phyloP scores from a whole-genome alignment of 2,113 vertebrate species.

The Sciurus niger region DNA sequence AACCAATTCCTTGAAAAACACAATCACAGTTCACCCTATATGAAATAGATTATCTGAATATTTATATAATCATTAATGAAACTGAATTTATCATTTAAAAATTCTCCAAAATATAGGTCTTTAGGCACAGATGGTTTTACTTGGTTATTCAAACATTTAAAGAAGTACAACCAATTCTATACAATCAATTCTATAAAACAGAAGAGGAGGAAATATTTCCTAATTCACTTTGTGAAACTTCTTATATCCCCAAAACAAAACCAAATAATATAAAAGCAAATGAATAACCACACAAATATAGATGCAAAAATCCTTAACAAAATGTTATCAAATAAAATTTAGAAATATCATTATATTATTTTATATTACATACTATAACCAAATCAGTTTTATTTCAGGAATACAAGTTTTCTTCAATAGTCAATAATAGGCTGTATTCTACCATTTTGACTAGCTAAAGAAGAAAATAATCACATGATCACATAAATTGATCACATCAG shows the following conservation, averaged over 20 bases:
- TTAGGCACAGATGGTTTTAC: neutral
- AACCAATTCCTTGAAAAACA: neutral
- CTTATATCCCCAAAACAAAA: neutral
- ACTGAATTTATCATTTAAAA: slow-evolving; percentile 37
- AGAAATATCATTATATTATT: neutral
- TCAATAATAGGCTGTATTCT: neutral
- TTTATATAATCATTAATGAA: neutral
- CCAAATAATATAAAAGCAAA: neutral
- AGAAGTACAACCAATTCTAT: neutral
- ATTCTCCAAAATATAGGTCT: neutral
- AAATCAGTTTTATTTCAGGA: neutral
- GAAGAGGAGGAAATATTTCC: neutral
- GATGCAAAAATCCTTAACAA: neutral
- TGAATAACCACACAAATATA: neutral
- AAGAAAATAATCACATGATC: neutral
- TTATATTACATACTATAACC: neutral
- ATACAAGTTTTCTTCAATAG: neutral
- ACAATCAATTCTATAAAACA: neutral
- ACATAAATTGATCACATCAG: neutral
- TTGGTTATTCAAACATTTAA: neutral
- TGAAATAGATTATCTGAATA: neutral
- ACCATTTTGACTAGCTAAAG: neutral
- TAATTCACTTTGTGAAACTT: neutral
- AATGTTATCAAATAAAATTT: neutral
- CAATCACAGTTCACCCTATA: neutral